phyloP scores from a whole-genome alignment of 35 echinoderm and acorn worm genomes.

The Apostichopus japonicus region DNA sequence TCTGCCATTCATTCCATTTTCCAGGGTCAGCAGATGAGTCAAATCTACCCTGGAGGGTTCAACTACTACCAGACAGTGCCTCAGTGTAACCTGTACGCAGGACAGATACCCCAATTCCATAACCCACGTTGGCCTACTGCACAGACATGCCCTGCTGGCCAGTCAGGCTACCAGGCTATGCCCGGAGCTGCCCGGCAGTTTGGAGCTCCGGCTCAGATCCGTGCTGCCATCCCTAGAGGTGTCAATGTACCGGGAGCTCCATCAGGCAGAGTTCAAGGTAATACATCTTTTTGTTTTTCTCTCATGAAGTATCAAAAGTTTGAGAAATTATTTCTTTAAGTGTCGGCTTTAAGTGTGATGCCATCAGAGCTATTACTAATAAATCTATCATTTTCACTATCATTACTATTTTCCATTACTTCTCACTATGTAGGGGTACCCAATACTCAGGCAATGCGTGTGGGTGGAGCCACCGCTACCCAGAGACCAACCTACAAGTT shows the following conservation, averaged over 20 bases:
- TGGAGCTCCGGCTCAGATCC: not conserved
- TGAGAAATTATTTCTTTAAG: too few relatives aligned
- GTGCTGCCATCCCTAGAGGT: not conserved
- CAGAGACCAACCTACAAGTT: too few relatives aligned
- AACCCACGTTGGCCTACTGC: conserved; percentile 72
- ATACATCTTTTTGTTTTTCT: not conserved
- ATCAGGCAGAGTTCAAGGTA: conserved; percentile 16
- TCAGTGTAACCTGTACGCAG: conserved; percentile 74
- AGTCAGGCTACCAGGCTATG: conserved; percentile 26
- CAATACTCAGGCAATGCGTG: too few relatives aligned
- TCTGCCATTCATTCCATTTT: not conserved
- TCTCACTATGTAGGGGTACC: too few relatives aligned
- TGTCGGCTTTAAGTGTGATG: too few relatives aligned
- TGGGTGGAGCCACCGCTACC: too few relatives aligned
- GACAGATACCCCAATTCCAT: conserved; percentile 85
- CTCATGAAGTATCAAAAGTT: not conserved
- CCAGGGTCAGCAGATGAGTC: conserved; percentile 80
- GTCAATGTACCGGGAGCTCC: not conserved
- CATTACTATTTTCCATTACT: too few relatives aligned
- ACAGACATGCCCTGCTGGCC: not conserved
- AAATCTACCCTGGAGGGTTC: conserved; percentile 70
- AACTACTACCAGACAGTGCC: conserved; percentile 67
- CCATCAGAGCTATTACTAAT: too few relatives aligned
- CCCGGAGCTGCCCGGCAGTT: not conserved
- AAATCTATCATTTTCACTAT: too few relatives aligned